Conservation (phyloP, 2,113 vertebrate genomes). For the Thalassarche chlororhynchos region DNA sequence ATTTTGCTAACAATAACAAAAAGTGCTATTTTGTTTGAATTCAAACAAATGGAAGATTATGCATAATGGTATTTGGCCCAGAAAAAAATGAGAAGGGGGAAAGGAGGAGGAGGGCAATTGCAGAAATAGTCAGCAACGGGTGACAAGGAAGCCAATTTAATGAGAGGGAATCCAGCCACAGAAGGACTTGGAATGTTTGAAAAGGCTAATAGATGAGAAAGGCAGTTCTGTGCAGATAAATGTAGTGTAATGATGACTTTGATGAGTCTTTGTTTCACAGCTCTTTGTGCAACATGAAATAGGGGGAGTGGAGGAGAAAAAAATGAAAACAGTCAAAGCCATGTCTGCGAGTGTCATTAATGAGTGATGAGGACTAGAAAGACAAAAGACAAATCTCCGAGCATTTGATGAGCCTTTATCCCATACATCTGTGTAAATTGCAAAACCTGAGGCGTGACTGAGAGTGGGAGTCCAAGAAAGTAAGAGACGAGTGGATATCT, state of each 20-base stretch:
- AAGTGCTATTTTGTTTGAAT: constrained; percentile 42
- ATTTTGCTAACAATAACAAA: constrained; percentile 13
- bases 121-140: neutral
- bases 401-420: constrained; percentile 52
- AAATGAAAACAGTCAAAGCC: constrained; percentile 53
- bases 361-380: constrained; percentile 65
- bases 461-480: neutral
- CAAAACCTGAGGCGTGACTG: constrained; percentile 42
- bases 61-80: neutral
- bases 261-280: constrained; percentile 70
- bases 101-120: neutral
- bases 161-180: neutral
- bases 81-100: neutral
- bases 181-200: constrained; percentile 19
- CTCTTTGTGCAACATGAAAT: constrained; percentile 63
- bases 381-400: constrained; percentile 60
- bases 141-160: constrained; percentile 28
- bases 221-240: constrained; percentile 53
- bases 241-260: constrained; percentile 69
- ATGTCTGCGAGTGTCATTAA: constrained; percentile 55
- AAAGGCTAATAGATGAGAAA: constrained; percentile 65
- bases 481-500: neutral
- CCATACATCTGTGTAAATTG: constrained; percentile 40
- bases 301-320: constrained; percentile 17
- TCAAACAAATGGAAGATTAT: constrained; percentile 17